These are phyloP conservation scores for Zaprionus taronus DNA, from an alignment of 1,140 invertebrate genomes.

Conservation along the genomic window DNA sequence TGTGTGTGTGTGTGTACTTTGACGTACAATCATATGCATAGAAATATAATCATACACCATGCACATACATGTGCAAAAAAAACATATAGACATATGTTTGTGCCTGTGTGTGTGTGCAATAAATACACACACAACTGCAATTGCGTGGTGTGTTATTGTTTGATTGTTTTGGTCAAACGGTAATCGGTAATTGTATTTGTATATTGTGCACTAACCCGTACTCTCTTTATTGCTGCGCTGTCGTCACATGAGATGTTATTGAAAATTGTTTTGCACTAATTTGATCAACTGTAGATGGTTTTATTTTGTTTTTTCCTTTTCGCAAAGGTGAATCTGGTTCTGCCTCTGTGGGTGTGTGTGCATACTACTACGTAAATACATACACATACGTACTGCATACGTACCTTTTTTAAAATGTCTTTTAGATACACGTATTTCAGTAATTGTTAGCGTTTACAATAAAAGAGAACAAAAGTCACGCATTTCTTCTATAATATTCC, in stretches of 20 bases:
- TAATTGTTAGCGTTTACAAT: conserved; percentile 12
- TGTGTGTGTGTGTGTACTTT: conserved; percentile 24
- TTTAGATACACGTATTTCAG: conserved; percentile 25
- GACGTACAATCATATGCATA: conserved; percentile 25
- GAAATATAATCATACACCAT: conserved; percentile 16
- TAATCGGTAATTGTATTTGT: conserved; percentile 21
- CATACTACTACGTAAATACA: conserved; percentile 34
- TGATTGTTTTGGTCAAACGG: conserved; percentile 38
- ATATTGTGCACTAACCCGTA: conserved; percentile 22
- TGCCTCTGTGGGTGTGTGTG: conserved; percentile 22
- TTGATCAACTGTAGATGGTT: background rate
- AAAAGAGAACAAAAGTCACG: background rate
- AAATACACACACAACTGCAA: conserved; percentile 19
- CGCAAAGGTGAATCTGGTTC: conserved; percentile 32
- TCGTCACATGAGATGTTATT: conserved; percentile 25
- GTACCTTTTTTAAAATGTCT: conserved; percentile 35
- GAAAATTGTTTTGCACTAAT: conserved; percentile 2
- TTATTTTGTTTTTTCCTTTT: conserved; percentile 44
- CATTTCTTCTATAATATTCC: conserved; percentile 1
- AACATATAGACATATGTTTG: background rate
- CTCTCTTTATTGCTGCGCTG: background rate
- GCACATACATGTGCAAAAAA: conserved; percentile 6
- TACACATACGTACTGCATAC: conserved; percentile 35
- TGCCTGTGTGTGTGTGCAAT: conserved; percentile 2
- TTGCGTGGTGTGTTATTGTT: conserved; percentile 39